Evolutionary conservation across 30 jellyfish, hydroid and myxozoan genomes (phyloP).

Genomic region (Cassiopea xamachana): DNA sequence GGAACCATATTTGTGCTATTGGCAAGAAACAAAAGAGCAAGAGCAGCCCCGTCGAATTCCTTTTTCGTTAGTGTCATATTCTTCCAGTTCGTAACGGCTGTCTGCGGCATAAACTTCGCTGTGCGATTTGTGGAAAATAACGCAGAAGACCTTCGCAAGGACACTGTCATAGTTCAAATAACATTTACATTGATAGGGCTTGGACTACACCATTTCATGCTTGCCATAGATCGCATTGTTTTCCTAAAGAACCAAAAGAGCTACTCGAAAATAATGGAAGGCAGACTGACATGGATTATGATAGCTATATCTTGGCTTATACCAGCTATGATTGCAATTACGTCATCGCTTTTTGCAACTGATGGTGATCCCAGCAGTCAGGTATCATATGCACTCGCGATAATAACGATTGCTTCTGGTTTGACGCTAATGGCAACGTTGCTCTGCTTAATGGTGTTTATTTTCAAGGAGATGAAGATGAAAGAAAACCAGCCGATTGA

Average conservation of each 20-base stretch:
- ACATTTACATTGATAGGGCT: constrained; percentile 75
- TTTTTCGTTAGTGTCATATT: constrained; percentile 57
- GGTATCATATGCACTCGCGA: constrained; percentile 77
- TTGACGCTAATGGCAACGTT: constrained; percentile 42
- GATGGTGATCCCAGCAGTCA: constrained; percentile 63
- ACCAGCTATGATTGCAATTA: constrained; percentile 56
- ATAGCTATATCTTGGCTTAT: constrained; percentile 71
- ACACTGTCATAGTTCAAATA: constrained; percentile 79
- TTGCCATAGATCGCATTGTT: constrained; percentile 66
- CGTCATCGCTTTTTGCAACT: constrained; percentile 55
- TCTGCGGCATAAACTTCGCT: constrained; percentile 59
- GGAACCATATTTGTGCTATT: constrained; percentile 56
- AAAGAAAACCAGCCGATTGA: constrained; percentile 3
- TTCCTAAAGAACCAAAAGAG: constrained; percentile 36
- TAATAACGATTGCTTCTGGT: constrained; percentile 66
- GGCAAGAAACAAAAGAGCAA: constrained; percentile 28
- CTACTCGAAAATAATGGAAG: constrained; percentile 35
- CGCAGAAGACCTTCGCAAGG: constrained; percentile 63
- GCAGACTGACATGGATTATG: constrained; percentile 62
- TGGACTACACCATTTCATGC: constrained; percentile 64
- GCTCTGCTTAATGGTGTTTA: constrained; percentile 21
- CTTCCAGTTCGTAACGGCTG: constrained; percentile 63
- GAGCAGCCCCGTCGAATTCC: constrained; percentile 41
- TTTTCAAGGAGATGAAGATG: constrained; percentile 33
- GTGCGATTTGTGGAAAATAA: constrained; percentile 51